Conservation (phyloP, 2,797 vertebrate species). For the Rhodeus uyekii region DNA sequence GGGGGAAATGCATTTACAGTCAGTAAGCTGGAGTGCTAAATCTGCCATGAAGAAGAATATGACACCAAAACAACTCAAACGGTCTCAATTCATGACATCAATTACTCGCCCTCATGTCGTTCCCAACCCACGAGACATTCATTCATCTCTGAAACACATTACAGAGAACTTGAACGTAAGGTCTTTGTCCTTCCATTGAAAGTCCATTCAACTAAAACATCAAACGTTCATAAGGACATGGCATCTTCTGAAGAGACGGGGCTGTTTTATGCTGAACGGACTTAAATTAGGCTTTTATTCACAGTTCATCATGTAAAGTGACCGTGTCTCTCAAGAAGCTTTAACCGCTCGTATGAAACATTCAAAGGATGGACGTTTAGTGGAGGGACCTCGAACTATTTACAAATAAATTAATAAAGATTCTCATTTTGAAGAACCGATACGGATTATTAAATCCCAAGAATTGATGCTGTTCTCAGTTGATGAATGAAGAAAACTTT, state of each 20-base stretch:
- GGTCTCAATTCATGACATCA: neutral
- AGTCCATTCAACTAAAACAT: neutral
- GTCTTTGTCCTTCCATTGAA: neutral
- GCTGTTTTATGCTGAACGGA: neutral
- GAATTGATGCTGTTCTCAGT: neutral
- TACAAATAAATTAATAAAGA: no score
- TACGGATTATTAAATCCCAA: neutral
- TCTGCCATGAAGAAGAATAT: neutral
- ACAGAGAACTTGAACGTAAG: neutral
- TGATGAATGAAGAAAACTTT: neutral
- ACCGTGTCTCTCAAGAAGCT: neutral
- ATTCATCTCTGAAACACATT: neutral
- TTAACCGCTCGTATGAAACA: neutral
- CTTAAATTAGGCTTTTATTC: slow-evolving; percentile 2
- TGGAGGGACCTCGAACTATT: no score
- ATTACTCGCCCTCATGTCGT: neutral
- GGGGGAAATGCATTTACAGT: neutral
- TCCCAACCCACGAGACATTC: neutral
- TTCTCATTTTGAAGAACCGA: neutral
- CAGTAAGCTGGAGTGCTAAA: neutral
- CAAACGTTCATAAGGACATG: neutral
- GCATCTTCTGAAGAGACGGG: neutral
- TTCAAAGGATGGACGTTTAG: neutral
- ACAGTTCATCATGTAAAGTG: neutral
- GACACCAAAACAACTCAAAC: neutral